Percentiles rank a stretch among this genome's conserved stretches.
These are phyloP conservation scores for Pavo muticus DNA, from an alignment of 2,113 vertebrate genomes.

Conservation along the genomic window DNA sequence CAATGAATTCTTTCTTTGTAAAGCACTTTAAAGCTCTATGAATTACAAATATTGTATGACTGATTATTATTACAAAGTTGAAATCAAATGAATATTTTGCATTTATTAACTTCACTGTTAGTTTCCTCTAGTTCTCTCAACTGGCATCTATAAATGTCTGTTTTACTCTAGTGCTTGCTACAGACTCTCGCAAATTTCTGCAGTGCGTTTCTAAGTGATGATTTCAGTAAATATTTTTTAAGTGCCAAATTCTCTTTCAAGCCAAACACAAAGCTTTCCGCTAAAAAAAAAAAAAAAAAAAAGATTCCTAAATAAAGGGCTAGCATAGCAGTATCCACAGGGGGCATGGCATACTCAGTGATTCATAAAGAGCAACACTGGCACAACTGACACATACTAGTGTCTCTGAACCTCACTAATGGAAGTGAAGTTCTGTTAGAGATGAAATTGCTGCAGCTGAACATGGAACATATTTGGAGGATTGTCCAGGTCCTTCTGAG, in stretches of 20 bases:
- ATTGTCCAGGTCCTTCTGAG: neutral
- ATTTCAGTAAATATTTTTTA: neutral
- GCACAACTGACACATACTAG: neutral
- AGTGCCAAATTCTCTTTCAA: neutral
- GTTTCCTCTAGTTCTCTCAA: neutral
- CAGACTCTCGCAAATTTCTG: neutral
- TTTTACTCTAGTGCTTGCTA: neutral
- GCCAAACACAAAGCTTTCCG: neutral
- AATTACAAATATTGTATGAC: neutral
- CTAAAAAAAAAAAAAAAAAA: neutral
- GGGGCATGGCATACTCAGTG: neutral
- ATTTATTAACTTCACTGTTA: neutral
- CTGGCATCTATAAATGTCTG: neutral
- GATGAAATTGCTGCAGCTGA: neutral
- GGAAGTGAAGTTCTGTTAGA: neutral
- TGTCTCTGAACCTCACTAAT: neutral
- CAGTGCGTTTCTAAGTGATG: neutral
- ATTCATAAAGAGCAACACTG: accelerated
- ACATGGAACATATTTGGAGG: neutral
- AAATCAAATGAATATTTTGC: neutral
- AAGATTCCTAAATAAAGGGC: neutral
- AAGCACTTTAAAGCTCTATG: neutral
- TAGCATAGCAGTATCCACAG: neutral
- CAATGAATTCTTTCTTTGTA: neutral
- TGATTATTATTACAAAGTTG: neutral